Conservation (phyloP, 2,888 invertebrate genomes). For the Copidosoma aretas region DNA sequence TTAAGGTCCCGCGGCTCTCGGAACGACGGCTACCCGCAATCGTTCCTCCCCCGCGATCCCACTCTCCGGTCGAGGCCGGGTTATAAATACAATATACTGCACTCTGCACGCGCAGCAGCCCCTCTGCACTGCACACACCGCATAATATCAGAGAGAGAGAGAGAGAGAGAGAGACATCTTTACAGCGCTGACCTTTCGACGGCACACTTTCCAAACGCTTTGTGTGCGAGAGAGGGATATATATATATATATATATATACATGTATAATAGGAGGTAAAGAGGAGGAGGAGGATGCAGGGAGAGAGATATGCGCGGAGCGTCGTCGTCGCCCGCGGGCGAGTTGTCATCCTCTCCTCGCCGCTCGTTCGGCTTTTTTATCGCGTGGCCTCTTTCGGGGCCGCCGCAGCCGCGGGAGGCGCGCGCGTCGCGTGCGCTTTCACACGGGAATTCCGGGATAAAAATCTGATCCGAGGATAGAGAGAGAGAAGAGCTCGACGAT, state of each 20-base stretch:
- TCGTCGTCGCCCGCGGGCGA: slow-evolving; percentile 17
- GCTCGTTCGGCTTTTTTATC: neutral
- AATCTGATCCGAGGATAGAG: too few species aligned
- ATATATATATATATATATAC: neutral
- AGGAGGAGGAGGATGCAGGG: slow-evolving; percentile 1
- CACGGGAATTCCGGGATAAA: neutral
- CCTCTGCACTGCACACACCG: neutral
- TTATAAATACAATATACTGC: too few species aligned
- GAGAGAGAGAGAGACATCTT: neutral
- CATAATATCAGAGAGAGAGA: neutral
- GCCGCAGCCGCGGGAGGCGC: neutral
- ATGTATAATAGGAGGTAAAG: slow-evolving; percentile 32
- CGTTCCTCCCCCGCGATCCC: neutral
- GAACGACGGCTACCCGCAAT: neutral
- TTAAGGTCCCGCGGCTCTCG: too few species aligned
- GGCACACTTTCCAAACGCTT: slow-evolving; percentile 55
- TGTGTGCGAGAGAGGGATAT: slow-evolving; percentile 9
- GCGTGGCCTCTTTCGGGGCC: slow-evolving; percentile 1
- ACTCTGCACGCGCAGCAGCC: neutral
- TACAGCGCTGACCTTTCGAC: slow-evolving; percentile 53
- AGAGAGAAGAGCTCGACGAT: too few species aligned
- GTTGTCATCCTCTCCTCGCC: slow-evolving; percentile 26
- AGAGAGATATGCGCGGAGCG: slow-evolving; percentile 6
- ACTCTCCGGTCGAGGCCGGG: too few species aligned
- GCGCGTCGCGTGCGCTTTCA: neutral